Evolutionary conservation across 2,797 vertebrate species (phyloP), one percentile per base, ranked within the genome.

Genomic region (Eleutherodactylus coqui): DNA sequence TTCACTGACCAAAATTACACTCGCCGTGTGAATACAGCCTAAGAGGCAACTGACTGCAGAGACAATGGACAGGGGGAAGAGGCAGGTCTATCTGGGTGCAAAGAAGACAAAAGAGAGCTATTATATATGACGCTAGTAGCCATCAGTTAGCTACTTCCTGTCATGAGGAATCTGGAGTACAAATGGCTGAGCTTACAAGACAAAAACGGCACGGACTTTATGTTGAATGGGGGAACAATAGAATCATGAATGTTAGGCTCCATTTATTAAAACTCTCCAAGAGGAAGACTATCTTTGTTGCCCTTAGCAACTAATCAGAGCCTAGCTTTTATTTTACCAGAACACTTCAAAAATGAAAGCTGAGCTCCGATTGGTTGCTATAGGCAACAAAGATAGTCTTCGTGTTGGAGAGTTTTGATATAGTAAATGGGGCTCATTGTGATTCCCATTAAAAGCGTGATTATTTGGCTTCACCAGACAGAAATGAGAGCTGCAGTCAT

Each of bases 381-480:
- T n/a, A n/a, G n/a, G n/a, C n/a, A n/a, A n/a, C n/a, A n/a, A n/a
- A n/a, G n/a, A n/a, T n/a, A n/a, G n/a, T n/a, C n/a, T n/a, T n/a
- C n/a, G n/a, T n/a, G n/a, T n/a, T n/a, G n/a, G n/a, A n/a, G n/a
- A n/a, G n/a, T n/a, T n/a, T n/a, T n/a, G n/a, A n/a, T n/a, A n/a
- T n/a, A n/a, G 43, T 84, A 76, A 69, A 79, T 51, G 73, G 38
- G 24, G 73, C 80, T 47, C 34, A 75, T 51, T 81, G 69, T 41
- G 34, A 84, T 75, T 67, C 51, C 75, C 60, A 84, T 32, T 27
- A 43, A 55, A 47, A 76, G 41, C 24, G 9, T 81, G 69, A 73
- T 80, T 81, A 80, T 75, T 87, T 81, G n/a, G 13, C 77, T 80
- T 75, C 80, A 80, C 69, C 82, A 87, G 86, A 87, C 86, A 84